Evolutionary conservation across 2,113 vertebrate genomes (phyloP).

Genomic region (Pteropus alecto): DNA sequence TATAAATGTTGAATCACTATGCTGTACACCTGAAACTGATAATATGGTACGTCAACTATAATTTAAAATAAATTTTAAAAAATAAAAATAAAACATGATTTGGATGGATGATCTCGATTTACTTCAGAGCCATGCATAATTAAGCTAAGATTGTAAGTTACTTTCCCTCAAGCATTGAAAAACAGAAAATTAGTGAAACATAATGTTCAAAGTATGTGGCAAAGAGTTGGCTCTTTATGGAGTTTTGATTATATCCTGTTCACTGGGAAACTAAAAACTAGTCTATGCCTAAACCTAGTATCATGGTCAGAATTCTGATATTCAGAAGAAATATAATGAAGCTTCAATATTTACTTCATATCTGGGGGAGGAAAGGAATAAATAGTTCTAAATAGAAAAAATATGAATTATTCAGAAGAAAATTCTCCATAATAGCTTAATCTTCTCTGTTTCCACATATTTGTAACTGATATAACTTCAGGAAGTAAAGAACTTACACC

Average conservation of each 20-base stretch:
- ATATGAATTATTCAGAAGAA: conserved; percentile 67
- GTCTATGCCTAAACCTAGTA: conserved; percentile 65
- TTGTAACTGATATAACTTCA: conserved; percentile 62
- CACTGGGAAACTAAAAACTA: conserved; percentile 58
- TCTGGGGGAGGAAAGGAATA: neutral
- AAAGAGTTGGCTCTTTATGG: conserved; percentile 46
- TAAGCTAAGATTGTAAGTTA: conserved; percentile 20
- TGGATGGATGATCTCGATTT: neutral
- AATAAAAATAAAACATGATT: neutral
- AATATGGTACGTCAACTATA: neutral
- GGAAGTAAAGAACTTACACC: conserved; percentile 70
- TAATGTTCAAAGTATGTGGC: conserved; percentile 28
- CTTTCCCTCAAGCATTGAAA: conserved; percentile 37
- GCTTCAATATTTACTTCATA: conserved; percentile 45
- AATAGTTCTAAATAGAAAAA: conserved; percentile 47
- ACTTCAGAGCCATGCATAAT: neutral
- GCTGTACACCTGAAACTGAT: too few species aligned
- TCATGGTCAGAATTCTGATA: conserved; percentile 42
- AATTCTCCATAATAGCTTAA: conserved; percentile 61
- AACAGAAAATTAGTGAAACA: conserved; percentile 44
- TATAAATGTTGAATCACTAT: neutral
- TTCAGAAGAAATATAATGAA: conserved; percentile 43
- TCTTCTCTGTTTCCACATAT: conserved; percentile 73
- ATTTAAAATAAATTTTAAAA: neutral
- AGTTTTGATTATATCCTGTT: conserved; percentile 65